Base-by-base conservation (phyloP, 37 sponge, comb jelly and placozoan genomes). In the Beroe forskalii region DNA sequence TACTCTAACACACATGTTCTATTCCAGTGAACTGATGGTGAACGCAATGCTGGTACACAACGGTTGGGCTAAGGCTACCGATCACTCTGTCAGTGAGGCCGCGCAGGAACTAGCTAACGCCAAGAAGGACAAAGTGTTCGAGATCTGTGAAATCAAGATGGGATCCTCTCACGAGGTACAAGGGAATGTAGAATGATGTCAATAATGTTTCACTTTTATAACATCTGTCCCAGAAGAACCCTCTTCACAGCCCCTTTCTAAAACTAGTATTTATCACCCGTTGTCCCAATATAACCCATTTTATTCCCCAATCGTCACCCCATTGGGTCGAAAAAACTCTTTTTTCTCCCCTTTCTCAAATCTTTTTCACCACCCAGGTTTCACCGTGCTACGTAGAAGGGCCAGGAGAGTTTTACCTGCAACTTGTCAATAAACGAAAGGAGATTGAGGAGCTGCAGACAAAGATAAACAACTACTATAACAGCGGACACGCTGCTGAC, bases 301-400 rank as follows among this genome's bases (percentile, higher is more conserved):
- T n/a, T n/a, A n/a, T n/a, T n/a, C n/a, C n/a, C n/a, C n/a, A n/a
- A n/a, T n/a, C n/a, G n/a, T n/a, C n/a, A n/a, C n/a, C n/a, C n/a
- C n/a, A n/a, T n/a, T n/a, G n/a, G n/a, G n/a, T n/a, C n/a, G n/a
- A n/a, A n/a, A n/a, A n/a, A n/a, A n/a, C n/a, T n/a, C n/a, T n/a
- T n/a, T n/a, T n/a, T n/a, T n/a, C n/a, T n/a, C n/a, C n/a, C n/a
- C n/a, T n/a, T n/a, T n/a, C n/a, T n/a, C n/a, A n/a, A n/a, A n/a
- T n/a, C n/a, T n/a, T n/a, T n/a, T n/a, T n/a, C n/a, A n/a, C n/a
- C n/a, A n/a, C n/a, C 20, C 67, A 72, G 75, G 75, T 72, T 6
- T 72, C 75, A 22, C 75, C 75, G 39, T 35, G 40, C 30, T 39
- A 72, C 75, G 36, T 36, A 1, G 75, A 72, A 37, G 40, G 75